Percentiles rank a stretch among this genome's conserved stretches.
Conservation (phyloP, 1,140 invertebrate species). For the Schlechtendalia chinensis region DNA sequence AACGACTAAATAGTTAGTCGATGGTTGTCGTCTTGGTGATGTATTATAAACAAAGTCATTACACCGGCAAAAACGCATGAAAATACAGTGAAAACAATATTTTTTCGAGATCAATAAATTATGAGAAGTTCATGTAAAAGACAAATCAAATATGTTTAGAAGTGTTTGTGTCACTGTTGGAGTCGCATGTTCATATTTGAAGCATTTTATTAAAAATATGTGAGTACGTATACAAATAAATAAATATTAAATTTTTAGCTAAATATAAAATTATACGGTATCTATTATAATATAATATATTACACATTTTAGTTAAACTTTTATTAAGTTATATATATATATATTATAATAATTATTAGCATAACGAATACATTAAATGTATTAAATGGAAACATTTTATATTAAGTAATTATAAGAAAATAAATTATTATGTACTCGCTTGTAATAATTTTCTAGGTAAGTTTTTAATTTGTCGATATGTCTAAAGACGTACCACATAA, state of each 20-base stretch:
- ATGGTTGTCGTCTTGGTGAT: slow-evolving; percentile 44
- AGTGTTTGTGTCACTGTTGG: slow-evolving; percentile 31
- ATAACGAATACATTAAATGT: too few species aligned
- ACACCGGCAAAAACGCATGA: slow-evolving; percentile 46
- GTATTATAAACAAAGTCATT: slow-evolving; percentile 46
- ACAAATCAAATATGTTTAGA: slow-evolving; percentile 43
- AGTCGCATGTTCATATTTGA: slow-evolving; percentile 18
- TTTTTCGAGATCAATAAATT: slow-evolving; percentile 45
- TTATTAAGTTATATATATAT: too few species aligned
- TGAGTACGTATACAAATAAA: background rate
- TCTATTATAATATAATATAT: too few species aligned
- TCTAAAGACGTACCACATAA: slow-evolving; percentile 19
- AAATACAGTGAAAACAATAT: slow-evolving; percentile 46
- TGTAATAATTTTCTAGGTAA: background rate
- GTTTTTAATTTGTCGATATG: background rate
- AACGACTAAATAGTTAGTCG: slow-evolving; percentile 39
- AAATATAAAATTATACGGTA: too few species aligned
- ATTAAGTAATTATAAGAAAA: too few species aligned
- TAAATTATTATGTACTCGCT: background rate
- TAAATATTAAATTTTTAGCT: background rate
- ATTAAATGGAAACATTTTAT: too few species aligned
- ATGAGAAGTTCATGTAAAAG: slow-evolving; percentile 43
- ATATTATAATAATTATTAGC: background rate
- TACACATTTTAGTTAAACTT: too few species aligned
- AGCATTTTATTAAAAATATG: slow-evolving; percentile 5